Evolutionary conservation across 2,888 invertebrate genomes (phyloP), one percentile per base, ranked within the genome.

Genomic region (Caradrina kadenii): DNA sequence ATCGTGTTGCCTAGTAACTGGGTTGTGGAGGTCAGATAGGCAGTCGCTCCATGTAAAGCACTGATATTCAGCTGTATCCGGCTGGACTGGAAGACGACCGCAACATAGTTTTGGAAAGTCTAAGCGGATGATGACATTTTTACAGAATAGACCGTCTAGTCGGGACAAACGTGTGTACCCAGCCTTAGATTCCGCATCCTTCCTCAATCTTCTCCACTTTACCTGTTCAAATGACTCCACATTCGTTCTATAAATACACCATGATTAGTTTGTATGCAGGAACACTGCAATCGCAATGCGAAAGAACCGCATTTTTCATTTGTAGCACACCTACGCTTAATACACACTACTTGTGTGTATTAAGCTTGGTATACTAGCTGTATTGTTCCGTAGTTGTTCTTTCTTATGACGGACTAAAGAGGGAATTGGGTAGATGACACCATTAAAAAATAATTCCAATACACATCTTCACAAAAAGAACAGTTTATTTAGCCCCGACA

Each of bases 221-320:
- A 48, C 19, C n/a, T 17, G 4, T n/a, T 3, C 59, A 19, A 45
- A 22, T 4, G 10, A 45, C 10, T 70, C 52, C 64, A 31, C 53
- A 42, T 7, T 7, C 7, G 26, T 59, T 45, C 68, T 68, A 76
- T 64, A 66, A 59, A 53, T 50, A 52, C 26, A 42, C 19, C 15
- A 15, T 31, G 65, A 61, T 73, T 63, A 63, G 5, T 67, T 67
- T 53, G 48, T 61, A 67, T 53, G 48, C 61, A 67, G 74, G 68
- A 79, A 73, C 55, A 26, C 8, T 0, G 19, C 55, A 26, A 42
- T 35, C n/a, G 11, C 22, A 45, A 17, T 35, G 21, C 21, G 21
- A 19, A 45, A 17, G n/a, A 63, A 64, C 70, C 19, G 21, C 53
- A 50, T 39, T 50, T 58, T 21, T 63, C 58, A 65, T 67, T 56